Evolutionary conservation across 2,797 vertebrate genomes (phyloP), one percentile per base, ranked within the genome.

Genomic region (Notoglanidium macrostoma): DNA sequence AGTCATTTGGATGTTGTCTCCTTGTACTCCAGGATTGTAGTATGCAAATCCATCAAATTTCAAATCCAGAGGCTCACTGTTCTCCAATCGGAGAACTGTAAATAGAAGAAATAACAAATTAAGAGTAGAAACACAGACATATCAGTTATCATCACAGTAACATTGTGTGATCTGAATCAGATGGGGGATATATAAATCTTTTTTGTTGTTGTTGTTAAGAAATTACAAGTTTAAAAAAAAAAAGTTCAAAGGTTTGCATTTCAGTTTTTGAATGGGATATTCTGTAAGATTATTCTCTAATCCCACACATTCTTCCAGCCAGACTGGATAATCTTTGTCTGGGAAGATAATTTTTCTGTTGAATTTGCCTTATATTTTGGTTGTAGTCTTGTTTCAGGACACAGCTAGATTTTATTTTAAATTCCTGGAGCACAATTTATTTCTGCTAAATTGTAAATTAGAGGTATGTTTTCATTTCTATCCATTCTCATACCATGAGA

Each of bases 51-150:
- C 92, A 26, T 94, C 95, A 54, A 94, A 96, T 90, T 93, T 95
- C 85, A 92, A 84, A 84, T 97, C 95, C 54, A 96, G 86, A 40
- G 95, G 94, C 26, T 96, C 96, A 0, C 86, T 92, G 78, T 95
- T 95, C 92, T 98, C 97, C 89, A 98, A 92, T 89, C 96, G 93
- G 73, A 96, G 95, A 93, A 98, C 97, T 98, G 85, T 63, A 89
- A 91, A 90, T 84, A 0, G 40, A 65, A 85, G 10, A 49, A 49
- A 49, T 51, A 54, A 84, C 49, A n/a, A 35, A 67, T 21, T 65
- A 83, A 32, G 10, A 26, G 29, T 11, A 44, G 14, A 32, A 17
- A 51, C 49, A 10, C 26, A 82, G 2, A 35, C 11, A 46, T 61
- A 61, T 46, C 0, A 8, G 23, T 17, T 21, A 35, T 78, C 76